Evolutionary conservation across 2,113 vertebrate genomes (phyloP).

Genomic region (Gavia stellata): DNA sequence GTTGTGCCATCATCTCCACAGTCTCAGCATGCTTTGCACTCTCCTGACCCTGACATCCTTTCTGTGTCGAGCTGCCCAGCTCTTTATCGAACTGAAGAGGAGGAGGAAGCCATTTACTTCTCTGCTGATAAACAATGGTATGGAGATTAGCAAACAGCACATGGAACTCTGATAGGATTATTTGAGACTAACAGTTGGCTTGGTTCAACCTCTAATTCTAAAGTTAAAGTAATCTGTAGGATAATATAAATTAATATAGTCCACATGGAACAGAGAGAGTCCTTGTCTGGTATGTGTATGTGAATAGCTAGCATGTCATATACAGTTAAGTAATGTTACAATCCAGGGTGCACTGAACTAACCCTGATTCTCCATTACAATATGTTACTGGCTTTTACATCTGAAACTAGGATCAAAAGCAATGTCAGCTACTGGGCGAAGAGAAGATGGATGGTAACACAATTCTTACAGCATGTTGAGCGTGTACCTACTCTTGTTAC

Average conservation of each 20-base stretch:
- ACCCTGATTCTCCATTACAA: slow-evolving; percentile 65
- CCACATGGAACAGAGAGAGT: neutral
- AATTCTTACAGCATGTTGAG: slow-evolving; percentile 69
- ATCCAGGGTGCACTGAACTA: slow-evolving; percentile 61
- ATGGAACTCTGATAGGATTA: neutral
- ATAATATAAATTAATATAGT: neutral
- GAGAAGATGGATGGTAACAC: slow-evolving; percentile 68
- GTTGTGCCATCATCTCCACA: slow-evolving; percentile 83
- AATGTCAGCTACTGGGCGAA: slow-evolving; percentile 65
- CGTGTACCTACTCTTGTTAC: slow-evolving; percentile 66
- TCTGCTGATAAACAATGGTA: slow-evolving; percentile 93
- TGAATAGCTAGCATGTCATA: slow-evolving; percentile 53
- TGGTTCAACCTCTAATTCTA: neutral
- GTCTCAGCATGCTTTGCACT: slow-evolving; percentile 80
- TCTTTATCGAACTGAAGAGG: slow-evolving; percentile 87
- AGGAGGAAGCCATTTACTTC: slow-evolving; percentile 92
- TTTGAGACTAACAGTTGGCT: slow-evolving; percentile 9
- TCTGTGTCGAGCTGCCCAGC: slow-evolving; percentile 90
- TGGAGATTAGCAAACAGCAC: neutral
- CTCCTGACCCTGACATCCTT: slow-evolving; percentile 92
- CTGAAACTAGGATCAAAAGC: slow-evolving; percentile 67
- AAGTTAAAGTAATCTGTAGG: slow-evolving; percentile 12
- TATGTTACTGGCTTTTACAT: slow-evolving; percentile 67
- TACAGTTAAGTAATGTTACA: slow-evolving; percentile 57
- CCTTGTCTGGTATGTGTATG: slow-evolving; percentile 37